Percentiles rank a stretch among this genome's conserved stretches.
These are phyloP conservation scores for Festucalex cinctus DNA, from an alignment of 2,113 vertebrate genomes.

Conservation along the genomic window DNA sequence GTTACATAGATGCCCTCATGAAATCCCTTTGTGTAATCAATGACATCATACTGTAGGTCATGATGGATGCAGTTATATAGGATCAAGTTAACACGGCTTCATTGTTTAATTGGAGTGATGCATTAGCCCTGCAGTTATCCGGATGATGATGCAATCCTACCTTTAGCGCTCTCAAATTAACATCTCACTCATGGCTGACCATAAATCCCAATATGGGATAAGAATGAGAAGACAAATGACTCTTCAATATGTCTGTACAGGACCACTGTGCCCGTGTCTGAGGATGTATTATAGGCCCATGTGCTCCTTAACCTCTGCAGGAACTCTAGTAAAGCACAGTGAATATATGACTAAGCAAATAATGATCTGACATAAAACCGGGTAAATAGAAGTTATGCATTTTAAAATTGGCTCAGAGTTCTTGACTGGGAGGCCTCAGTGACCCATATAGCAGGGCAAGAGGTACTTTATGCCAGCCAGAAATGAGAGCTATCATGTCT, in stretches of 20 bases:
- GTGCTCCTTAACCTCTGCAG: conserved; percentile 31
- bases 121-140: conserved; percentile 49
- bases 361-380: conserved; percentile 33
- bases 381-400: conserved; percentile 21
- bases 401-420: conserved; percentile 22
- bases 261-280: conserved; percentile 14
- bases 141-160: conserved; percentile 38
- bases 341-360: conserved; percentile 39
- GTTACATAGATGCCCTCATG: conserved; percentile 34
- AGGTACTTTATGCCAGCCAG: conserved; percentile 9
- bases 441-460: conserved; percentile 1
- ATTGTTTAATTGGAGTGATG: conserved; percentile 58
- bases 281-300: conserved; percentile 32
- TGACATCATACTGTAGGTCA: conserved; percentile 29
- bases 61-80: conserved; percentile 39
- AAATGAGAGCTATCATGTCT: conserved; percentile 15
- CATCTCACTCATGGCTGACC: conserved; percentile 36
- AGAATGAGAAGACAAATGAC: conserved; percentile 31
- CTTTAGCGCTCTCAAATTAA: conserved; percentile 47
- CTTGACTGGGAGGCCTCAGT: conserved; percentile 33
- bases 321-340: conserved; percentile 39
- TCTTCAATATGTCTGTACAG: conserved; percentile 31
- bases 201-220: conserved; percentile 50
- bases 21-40: conserved; percentile 42
- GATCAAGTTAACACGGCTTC: conserved; percentile 44